Evolutionary conservation across 2,888 invertebrate species (phyloP).

Genomic region (Oscheius sp.): DNA sequence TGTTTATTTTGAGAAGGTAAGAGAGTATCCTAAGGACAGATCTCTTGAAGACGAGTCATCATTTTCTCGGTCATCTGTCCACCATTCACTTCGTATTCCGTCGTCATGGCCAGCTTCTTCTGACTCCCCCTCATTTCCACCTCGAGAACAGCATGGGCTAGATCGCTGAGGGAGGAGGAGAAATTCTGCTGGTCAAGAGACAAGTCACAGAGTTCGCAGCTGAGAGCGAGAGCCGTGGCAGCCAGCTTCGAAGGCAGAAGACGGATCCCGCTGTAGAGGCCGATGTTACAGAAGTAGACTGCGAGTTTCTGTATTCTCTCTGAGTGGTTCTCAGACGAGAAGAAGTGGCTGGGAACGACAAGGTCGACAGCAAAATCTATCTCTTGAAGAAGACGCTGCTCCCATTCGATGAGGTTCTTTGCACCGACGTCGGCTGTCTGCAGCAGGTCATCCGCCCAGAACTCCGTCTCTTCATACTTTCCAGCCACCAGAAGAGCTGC

Average conservation of each 20-base stretch:
- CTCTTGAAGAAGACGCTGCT: neutral
- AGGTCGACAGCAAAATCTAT: neutral
- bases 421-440: neutral
- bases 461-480: constrained; percentile 14
- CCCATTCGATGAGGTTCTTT: neutral
- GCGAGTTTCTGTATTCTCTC: neutral
- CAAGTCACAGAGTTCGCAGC: neutral
- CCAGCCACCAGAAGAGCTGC: constrained; percentile 1
- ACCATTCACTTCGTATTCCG: neutral
- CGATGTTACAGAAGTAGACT: neutral
- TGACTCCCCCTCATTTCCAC: neutral
- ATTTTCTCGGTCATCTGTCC: neutral
- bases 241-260: neutral
- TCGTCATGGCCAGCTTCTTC: constrained; percentile 1
- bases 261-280: neutral
- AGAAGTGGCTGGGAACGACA: neutral
- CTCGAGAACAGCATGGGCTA: neutral
- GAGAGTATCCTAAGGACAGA: neutral
- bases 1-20: too few species aligned
- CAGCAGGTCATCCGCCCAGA: neutral
- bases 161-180: neutral
- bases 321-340: neutral
- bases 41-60: neutral
- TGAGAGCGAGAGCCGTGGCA: neutral
- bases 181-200: neutral